phyloP scores from a whole-genome alignment of 1,140 invertebrate species.

The Bombus pascuorum region DNA sequence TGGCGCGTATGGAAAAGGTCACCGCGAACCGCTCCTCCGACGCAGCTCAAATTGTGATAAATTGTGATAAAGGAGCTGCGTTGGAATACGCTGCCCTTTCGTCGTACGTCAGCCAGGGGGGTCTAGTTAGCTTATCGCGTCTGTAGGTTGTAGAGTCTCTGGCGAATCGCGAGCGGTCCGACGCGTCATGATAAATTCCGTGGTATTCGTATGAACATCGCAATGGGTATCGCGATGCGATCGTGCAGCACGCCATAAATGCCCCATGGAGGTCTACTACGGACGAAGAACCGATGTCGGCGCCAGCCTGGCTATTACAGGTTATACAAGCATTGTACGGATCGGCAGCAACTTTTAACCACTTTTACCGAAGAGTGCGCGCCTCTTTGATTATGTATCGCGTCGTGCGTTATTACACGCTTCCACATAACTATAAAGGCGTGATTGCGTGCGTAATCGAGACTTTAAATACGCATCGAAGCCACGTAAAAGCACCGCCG shows the following conservation, averaged over 20 bases:
- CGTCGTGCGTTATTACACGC: slow-evolving; percentile 60
- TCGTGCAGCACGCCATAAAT: slow-evolving; percentile 54
- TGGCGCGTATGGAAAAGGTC: slow-evolving; percentile 39
- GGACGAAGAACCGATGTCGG: slow-evolving; percentile 65
- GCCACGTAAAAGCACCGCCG: slow-evolving; percentile 20
- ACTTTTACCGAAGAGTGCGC: slow-evolving; percentile 35
- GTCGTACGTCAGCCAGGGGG: slow-evolving; percentile 46
- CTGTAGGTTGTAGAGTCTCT: neutral
- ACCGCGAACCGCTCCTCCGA: neutral
- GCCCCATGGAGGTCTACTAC: slow-evolving; percentile 25
- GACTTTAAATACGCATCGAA: slow-evolving; percentile 50
- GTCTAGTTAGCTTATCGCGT: slow-evolving; percentile 56
- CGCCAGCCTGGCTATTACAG: slow-evolving; percentile 70
- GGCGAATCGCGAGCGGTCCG: neutral
- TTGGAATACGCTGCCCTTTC: neutral
- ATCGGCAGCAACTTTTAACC: slow-evolving; percentile 31
- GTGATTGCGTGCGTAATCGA: slow-evolving; percentile 52
- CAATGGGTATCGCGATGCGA: slow-evolving; percentile 17
- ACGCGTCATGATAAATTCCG: slow-evolving; percentile 56
- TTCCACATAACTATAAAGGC: slow-evolving; percentile 56
- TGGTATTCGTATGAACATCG: slow-evolving; percentile 11
- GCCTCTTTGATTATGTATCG: slow-evolving; percentile 61
- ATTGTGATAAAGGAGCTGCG: neutral
- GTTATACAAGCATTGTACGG: slow-evolving; percentile 58
- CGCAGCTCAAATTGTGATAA: neutral